A percentile compares a stretch with the other conserved stretches of the same genome.
These are phyloP conservation scores for Phrynocephalus versicolor DNA, from an alignment of 2,113 vertebrate species.

Conservation along the genomic window DNA sequence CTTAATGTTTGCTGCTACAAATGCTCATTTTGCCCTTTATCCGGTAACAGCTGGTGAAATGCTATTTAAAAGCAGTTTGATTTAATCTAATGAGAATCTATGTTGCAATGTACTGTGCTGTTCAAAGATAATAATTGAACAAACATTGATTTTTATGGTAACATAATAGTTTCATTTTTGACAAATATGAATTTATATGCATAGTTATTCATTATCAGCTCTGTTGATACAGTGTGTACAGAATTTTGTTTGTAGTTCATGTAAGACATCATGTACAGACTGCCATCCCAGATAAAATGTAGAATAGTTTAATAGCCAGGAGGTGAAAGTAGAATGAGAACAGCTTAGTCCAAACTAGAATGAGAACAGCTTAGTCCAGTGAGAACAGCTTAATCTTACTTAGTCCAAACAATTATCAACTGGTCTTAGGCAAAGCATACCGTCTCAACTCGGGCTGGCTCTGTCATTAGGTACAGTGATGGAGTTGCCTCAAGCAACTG, in stretches of 20 bases:
- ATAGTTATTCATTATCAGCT: constrained; percentile 66
- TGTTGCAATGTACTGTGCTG: constrained; percentile 70
- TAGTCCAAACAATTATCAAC: neutral
- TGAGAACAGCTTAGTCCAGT: too few relatives aligned
- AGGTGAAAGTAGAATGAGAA: neutral
- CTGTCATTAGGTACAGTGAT: neutral
- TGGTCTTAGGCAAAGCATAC: neutral
- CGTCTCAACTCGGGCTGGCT: neutral
- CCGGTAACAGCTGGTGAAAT: constrained; percentile 80
- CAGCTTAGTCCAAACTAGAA: neutral
- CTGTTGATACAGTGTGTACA: constrained; percentile 39
- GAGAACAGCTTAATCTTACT: too few relatives aligned
- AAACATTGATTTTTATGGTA: constrained; percentile 83
- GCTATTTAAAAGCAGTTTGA: constrained; percentile 80
- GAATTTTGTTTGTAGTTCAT: constrained; percentile 1
- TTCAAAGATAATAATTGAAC: constrained; percentile 78
- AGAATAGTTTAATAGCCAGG: neutral
- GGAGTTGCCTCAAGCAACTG: too few relatives aligned
- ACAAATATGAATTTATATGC: constrained; percentile 79
- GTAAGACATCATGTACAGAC: constrained; percentile 11
- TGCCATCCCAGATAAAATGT: neutral
- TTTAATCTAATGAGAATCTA: constrained; percentile 80
- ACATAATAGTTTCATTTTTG: constrained; percentile 76
- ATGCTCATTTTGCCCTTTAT: constrained; percentile 72
- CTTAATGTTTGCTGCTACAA: constrained; percentile 62